Evolutionary conservation across 1,140 invertebrate genomes (phyloP).

Genomic region (Apis florea): DNA sequence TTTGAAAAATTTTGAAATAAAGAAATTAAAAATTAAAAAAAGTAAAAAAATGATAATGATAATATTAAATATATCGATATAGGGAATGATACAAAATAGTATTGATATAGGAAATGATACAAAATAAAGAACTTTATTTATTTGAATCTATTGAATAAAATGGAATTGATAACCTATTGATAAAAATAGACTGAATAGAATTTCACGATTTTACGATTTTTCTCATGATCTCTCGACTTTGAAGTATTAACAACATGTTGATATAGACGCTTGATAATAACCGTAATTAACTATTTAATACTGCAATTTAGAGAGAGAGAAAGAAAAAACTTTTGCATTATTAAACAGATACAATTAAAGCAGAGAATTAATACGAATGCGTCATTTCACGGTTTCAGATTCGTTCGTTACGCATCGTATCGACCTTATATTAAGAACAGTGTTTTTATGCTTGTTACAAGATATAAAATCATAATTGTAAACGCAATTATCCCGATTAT

Average conservation of each 20-base stretch:
- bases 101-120: too few relatives aligned
- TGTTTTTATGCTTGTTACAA: not conserved
- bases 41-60: too few relatives aligned
- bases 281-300: constrained; percentile 3
- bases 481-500: not conserved
- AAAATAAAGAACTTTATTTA: too few relatives aligned
- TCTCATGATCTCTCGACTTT: not conserved
- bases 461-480: not conserved
- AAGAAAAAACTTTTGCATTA: not conserved
- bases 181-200: not conserved
- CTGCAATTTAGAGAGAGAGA: not conserved
- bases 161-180: not conserved
- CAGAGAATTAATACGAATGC: constrained; percentile 1
- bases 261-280: not conserved
- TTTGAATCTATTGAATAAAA: too few relatives aligned
- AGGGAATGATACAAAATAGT: too few relatives aligned
- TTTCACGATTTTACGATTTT: too few relatives aligned
- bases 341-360: constrained; percentile 1
- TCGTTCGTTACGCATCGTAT: constrained; percentile 8
- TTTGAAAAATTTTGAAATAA: too few relatives aligned
- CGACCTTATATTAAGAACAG: constrained; percentile 5
- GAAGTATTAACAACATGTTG: not conserved
- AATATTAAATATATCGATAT: too few relatives aligned
- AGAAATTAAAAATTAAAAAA: too few relatives aligned
- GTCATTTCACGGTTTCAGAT: constrained; percentile 7